Conservation (phyloP, 2,888 invertebrate genomes). For the Xylophagus ater region DNA sequence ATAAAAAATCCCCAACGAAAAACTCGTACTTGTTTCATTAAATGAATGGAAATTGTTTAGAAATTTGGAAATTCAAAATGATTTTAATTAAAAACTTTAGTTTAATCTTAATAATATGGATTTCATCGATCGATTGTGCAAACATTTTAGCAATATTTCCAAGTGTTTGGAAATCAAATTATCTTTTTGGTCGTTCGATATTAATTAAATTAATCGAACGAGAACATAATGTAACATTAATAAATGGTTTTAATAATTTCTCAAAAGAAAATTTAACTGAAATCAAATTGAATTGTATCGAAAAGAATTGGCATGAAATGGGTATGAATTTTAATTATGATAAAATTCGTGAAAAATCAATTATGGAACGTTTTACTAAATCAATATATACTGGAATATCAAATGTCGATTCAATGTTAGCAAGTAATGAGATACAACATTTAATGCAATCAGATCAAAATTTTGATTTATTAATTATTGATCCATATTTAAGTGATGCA, state of each 20-base stretch:
- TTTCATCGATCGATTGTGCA: conserved; percentile 20
- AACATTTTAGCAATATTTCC: conserved; percentile 36
- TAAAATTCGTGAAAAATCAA: conserved; percentile 30
- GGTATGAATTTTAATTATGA: conserved; percentile 32
- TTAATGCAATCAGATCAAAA: conserved; percentile 27
- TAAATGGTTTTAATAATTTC: conserved; percentile 28
- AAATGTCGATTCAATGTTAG: conserved; percentile 30
- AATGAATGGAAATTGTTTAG: no score
- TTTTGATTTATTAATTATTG: conserved; percentile 37
- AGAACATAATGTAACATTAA: conserved; percentile 31
- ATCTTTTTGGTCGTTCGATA: conserved; percentile 31
- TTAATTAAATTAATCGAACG: conserved; percentile 27
- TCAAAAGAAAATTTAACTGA: conserved; percentile 26
- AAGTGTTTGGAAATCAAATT: conserved; percentile 36
- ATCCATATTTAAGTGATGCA: conserved; percentile 43
- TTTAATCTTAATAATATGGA: no score
- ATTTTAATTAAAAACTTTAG: no score
- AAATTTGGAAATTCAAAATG: no score
- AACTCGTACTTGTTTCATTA: no score
- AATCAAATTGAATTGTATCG: conserved; percentile 29
- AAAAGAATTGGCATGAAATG: conserved; percentile 34
- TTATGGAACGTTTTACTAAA: conserved; percentile 33
- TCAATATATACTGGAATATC: conserved; percentile 34
- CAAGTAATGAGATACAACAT: conserved; percentile 27
- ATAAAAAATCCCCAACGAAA: no score